Conservation (phyloP, 2,888 invertebrate species). For the Apocheima hispidaria region DNA sequence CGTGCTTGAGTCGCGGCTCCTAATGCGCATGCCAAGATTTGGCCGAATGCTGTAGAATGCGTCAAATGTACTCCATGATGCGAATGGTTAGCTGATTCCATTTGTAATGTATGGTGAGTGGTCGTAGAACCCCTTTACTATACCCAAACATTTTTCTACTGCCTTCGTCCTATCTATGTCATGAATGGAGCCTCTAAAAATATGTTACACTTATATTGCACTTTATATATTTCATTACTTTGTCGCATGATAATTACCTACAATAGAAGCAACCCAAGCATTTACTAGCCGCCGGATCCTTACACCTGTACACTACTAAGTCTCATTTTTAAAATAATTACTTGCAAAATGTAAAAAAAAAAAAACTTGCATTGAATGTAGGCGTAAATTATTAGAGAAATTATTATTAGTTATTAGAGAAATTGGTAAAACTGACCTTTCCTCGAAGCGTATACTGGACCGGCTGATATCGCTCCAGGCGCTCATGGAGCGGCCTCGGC, state of each 20-base stretch:
- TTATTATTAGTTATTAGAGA: no score
- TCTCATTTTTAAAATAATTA: neutral
- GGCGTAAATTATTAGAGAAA: no score
- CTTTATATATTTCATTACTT: slow-evolving; percentile 36
- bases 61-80: slow-evolving; percentile 64
- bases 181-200: slow-evolving; percentile 43
- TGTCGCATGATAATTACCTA: slow-evolving; percentile 50
- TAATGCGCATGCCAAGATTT: slow-evolving; percentile 69
- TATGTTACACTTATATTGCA: slow-evolving; percentile 17
- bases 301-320: neutral
- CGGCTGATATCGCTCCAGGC: slow-evolving; percentile 95
- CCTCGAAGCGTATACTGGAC: slow-evolving; percentile 92
- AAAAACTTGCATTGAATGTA: neutral
- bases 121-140: slow-evolving; percentile 59
- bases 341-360: no score
- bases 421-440: slow-evolving; percentile 84
- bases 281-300: neutral
- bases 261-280: neutral
- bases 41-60: slow-evolving; percentile 64
- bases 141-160: slow-evolving; percentile 38
- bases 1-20: slow-evolving; percentile 42
- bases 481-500: slow-evolving; percentile 91
- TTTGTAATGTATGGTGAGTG: slow-evolving; percentile 63
- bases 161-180: slow-evolving; percentile 43
- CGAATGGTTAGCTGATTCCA: slow-evolving; percentile 56